Conservation (phyloP, 2,797 vertebrate genomes). For the Heliangelus exortis region DNA sequence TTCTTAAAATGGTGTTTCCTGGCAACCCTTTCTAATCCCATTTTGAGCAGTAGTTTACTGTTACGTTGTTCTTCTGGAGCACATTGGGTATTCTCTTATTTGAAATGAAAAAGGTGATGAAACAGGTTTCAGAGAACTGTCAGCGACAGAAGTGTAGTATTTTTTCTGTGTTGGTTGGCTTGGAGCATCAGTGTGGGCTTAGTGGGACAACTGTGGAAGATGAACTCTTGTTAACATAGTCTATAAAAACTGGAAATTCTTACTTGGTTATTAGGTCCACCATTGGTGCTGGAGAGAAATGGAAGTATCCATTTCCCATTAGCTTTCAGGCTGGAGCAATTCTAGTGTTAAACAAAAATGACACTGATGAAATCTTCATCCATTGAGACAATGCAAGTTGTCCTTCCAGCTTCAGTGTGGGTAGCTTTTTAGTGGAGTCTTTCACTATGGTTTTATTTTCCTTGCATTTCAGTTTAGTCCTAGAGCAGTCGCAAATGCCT, state of each 20-base stretch:
- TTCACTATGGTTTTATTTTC: background rate
- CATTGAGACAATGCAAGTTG: rapidly evolving
- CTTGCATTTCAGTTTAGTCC: background rate
- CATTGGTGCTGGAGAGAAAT: background rate
- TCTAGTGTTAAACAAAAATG: background rate
- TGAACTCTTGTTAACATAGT: background rate
- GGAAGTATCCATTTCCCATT: background rate
- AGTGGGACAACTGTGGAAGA: background rate
- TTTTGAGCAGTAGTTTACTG: background rate
- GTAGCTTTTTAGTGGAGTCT: background rate
- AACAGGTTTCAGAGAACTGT: background rate
- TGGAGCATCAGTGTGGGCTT: too few relatives aligned
- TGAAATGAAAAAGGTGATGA: background rate
- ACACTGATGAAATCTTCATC: background rate
- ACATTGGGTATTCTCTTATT: background rate
- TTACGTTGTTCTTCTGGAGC: background rate
- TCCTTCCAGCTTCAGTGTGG: background rate
- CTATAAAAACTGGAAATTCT: background rate
- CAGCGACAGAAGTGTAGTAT: background rate
- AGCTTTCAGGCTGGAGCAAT: background rate
- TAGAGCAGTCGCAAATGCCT: background rate
- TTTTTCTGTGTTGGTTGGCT: background rate
- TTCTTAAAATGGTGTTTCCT: background rate
- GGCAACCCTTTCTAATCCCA: background rate
- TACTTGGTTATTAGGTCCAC: background rate